Base-by-base conservation (phyloP, 2,113 vertebrate genomes). In the Paramisgurnus dabryanus region DNA sequence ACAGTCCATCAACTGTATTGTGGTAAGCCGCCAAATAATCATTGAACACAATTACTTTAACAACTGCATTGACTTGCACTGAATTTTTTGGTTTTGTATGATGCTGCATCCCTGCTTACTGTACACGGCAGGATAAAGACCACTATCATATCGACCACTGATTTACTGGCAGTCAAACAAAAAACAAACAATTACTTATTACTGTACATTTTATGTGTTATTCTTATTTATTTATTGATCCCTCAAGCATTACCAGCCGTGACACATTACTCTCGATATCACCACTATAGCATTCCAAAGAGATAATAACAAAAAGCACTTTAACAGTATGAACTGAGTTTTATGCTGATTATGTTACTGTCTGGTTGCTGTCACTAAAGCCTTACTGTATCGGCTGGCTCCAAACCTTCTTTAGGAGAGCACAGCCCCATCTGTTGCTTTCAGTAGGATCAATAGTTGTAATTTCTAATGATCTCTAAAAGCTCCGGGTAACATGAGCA, bases 381-480 rank as follows among this genome's bases (percentile, higher is more conserved):
- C 13, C 41, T 84, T 84, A 84, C 73, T 71, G 82, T 77, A 76
- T 76, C 70, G n/a, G 47, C 50, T 71, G 61, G 63, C 71, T 82
- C 72, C 49, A 68, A 69, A 40, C 73, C 80, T 73, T 81, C 78
- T 53, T 66, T 50, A 83, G 71, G 39, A 55, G 63, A 69, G 67
- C 15, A 22, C 39, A 66, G 45, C 75, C 73, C 88, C 90, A 90
- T 92, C 88, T 89, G 89, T 87, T 91, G 80, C 80, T 79, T 40
- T 77, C 73, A 83, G 79, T 17, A 5, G 55, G 83, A 91, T 92
- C 91, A 87, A 92, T 92, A 90, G 69, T 77, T 73, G 66, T 82
- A 80, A 88, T 89, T 86, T 83, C 79, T 90, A 85, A 87, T 85
- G 80, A 88, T 76, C 67, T 81, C 87, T 91, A 89, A 91, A 91